phyloP scores from a whole-genome alignment of 2,113 vertebrate genomes.

The Festucalex cinctus region DNA sequence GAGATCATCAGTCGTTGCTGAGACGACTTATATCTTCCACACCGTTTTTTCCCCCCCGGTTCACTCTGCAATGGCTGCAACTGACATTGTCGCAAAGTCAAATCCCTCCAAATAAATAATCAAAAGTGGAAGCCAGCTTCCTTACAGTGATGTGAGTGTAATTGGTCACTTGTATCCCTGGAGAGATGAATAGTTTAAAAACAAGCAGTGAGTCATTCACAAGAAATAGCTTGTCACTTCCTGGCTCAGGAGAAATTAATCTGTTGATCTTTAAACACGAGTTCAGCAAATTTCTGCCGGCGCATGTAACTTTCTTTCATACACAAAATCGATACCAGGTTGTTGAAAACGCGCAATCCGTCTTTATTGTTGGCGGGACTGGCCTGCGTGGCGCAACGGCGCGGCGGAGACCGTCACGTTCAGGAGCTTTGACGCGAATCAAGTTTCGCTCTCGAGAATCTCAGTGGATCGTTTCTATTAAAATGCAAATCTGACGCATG shows the following conservation, averaged over 20 bases:
- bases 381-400: too few species aligned
- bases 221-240: conserved; percentile 46
- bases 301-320: conserved; percentile 43
- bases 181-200: conserved; percentile 38
- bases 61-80: background rate
- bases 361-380: background rate
- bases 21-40: background rate
- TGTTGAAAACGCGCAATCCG: conserved; percentile 33
- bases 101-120: background rate
- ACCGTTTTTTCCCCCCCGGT: background rate
- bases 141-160: background rate
- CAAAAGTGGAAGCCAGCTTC: background rate
- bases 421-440: conserved; percentile 27
- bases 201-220: conserved; percentile 31
- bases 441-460: conserved; percentile 35
- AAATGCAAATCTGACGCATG: conserved; percentile 61
- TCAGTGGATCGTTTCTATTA: conserved; percentile 48
- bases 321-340: conserved; percentile 44
- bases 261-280: conserved; percentile 28
- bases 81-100: background rate
- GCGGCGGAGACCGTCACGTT: conserved; percentile 10
- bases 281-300: conserved; percentile 17
- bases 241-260: conserved; percentile 49
- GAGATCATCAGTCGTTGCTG: conserved; percentile 2
- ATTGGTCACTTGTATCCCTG: conserved; percentile 14